Conservation (phyloP, 2,113 vertebrate species). For the Perca fluviatilis region DNA sequence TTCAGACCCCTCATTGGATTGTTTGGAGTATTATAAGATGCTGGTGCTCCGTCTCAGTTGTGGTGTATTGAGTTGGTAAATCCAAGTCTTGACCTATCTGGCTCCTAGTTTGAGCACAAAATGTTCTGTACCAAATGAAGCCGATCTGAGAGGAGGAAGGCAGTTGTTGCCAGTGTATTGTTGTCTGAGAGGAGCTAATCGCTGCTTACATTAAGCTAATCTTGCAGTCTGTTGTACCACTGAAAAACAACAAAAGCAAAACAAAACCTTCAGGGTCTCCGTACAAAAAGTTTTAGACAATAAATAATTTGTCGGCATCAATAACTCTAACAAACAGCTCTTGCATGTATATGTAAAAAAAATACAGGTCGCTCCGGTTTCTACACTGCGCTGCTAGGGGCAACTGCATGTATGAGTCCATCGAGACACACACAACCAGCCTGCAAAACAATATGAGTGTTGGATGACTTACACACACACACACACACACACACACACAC, state of each 20-base stretch:
- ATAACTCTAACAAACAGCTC: not conserved
- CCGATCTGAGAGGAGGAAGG: slow-evolving; percentile 7
- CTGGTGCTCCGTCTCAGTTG: not conserved
- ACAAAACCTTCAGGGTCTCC: not conserved
- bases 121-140: not conserved
- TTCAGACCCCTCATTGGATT: not conserved
- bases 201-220: slow-evolving; percentile 21
- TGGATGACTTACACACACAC: slow-evolving; percentile 30
- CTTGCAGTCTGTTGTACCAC: not conserved
- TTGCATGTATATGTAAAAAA: too few species aligned
- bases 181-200: slow-evolving; percentile 51
- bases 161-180: slow-evolving; percentile 28
- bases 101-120: slow-evolving; percentile 6
- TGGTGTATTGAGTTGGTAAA: not conserved
- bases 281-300: not conserved
- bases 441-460: slow-evolving; percentile 13
- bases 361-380: not conserved
- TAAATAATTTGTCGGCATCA: not conserved
- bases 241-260: not conserved
- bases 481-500: not conserved
- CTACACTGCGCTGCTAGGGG: not conserved
- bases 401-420: not conserved
- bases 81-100: slow-evolving; percentile 34
- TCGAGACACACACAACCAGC: not conserved
- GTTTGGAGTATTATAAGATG: not conserved